phyloP scores from a whole-genome alignment of 2,113 vertebrate species.

The Xiphorhynchus elegans region DNA sequence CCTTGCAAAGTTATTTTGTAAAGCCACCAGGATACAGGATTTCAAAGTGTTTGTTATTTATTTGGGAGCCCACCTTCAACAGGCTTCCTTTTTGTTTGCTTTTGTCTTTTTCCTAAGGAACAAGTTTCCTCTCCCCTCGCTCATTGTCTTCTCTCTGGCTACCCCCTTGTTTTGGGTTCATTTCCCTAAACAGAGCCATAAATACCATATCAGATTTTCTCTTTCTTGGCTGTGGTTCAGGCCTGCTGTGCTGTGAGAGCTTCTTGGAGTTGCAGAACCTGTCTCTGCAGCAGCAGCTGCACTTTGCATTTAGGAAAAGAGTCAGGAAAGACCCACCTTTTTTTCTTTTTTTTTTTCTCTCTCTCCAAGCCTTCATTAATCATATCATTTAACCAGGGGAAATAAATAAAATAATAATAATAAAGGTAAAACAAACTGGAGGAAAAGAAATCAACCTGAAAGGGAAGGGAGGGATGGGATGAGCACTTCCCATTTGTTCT shows the following conservation, averaged over 20 bases:
- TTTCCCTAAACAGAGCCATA: conserved; percentile 46
- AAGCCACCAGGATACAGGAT: neutral
- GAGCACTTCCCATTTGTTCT: neutral
- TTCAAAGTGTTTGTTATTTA: neutral
- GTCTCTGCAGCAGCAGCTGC: conserved; percentile 19
- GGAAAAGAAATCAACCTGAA: neutral
- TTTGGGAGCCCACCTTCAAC: neutral
- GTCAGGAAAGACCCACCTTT: neutral
- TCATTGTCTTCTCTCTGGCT: neutral
- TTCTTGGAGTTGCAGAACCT: conserved; percentile 5
- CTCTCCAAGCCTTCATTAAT: neutral
- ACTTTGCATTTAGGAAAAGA: neutral
- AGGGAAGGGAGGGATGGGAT: neutral
- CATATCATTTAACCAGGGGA: neutral
- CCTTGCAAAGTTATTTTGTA: neutral
- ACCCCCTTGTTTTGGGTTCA: conserved; percentile 23
- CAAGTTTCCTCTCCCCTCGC: neutral
- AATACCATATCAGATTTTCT: conserved; percentile 20
- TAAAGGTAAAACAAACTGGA: neutral
- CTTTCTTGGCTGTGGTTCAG: conserved; percentile 6
- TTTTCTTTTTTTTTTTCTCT: too few relatives aligned
- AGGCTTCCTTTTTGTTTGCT: neutral
- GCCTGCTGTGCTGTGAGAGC: conserved; percentile 37
- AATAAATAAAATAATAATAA: neutral
- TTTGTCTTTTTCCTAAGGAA: neutral